These are phyloP conservation scores for Antrozous pallidus DNA, from an alignment of 2,797 vertebrate species.

Conservation along the genomic window DNA sequence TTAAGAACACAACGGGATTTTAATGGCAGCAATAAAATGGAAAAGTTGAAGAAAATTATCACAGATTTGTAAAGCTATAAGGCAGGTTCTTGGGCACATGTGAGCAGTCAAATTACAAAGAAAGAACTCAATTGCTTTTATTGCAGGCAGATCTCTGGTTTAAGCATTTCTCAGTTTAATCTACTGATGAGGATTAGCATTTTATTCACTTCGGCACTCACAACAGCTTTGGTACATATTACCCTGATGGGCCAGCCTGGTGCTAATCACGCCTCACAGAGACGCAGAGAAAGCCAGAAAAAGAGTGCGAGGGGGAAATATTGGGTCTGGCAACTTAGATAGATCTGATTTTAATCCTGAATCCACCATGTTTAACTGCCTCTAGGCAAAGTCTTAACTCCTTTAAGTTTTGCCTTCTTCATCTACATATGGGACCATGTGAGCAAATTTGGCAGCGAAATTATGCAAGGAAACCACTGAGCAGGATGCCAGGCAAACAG, in stretches of 20 bases:
- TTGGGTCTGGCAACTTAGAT: neutral
- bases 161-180: slow-evolving; percentile 79
- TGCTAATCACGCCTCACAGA: neutral
- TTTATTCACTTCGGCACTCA: slow-evolving; percentile 74
- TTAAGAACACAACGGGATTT: slow-evolving; percentile 87
- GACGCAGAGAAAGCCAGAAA: slow-evolving; percentile 20
- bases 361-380: neutral
- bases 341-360: neutral
- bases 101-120: slow-evolving; percentile 85
- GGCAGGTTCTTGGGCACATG: slow-evolving; percentile 83
- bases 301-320: neutral
- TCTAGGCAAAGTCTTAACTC: neutral
- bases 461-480: neutral
- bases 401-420: neutral
- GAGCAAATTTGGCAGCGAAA: neutral
- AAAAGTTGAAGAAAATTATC: slow-evolving; percentile 89
- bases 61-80: slow-evolving; percentile 88
- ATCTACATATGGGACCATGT: neutral
- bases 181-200: slow-evolving; percentile 80
- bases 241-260: slow-evolving; percentile 31
- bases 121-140: slow-evolving; percentile 80
- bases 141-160: slow-evolving; percentile 76
- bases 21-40: slow-evolving; percentile 86
- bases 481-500: neutral
- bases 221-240: slow-evolving; percentile 52